These are phyloP conservation scores for Montipora cactus DNA, from an alignment of 64 coral and sea anemone species.

Conservation along the genomic window DNA sequence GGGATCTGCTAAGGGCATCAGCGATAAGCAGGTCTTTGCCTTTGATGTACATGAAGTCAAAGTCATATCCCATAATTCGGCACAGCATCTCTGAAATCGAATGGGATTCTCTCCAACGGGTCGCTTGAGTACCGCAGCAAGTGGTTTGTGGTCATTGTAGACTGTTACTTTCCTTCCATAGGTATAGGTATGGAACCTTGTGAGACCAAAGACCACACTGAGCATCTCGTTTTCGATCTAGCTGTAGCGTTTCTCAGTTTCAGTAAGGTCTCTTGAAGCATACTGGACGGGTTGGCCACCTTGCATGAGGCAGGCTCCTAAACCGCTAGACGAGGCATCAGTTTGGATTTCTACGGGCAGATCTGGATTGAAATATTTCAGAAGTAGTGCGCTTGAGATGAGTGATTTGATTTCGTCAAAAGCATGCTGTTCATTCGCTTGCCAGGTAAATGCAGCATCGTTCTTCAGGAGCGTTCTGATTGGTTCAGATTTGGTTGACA, in stretches of 20 bases:
- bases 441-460: constrained; percentile 2
- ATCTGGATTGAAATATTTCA: constrained; percentile 51
- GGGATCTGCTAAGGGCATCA: constrained; percentile 14
- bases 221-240: no score
- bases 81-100: no score
- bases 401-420: constrained; percentile 25
- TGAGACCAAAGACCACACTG: not conserved
- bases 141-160: no score
- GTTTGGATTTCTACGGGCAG: constrained; percentile 14
- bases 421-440: not conserved
- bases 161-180: constrained; percentile 33
- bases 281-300: constrained; percentile 6
- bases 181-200: constrained; percentile 31
- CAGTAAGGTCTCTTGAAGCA: constrained; percentile 29
- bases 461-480: not conserved
- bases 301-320: constrained; percentile 50
- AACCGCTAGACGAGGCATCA: constrained; percentile 29
- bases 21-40: constrained; percentile 41
- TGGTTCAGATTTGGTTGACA: no score
- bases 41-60: constrained; percentile 29
- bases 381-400: constrained; percentile 30
- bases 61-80: not conserved
- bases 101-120: no score
- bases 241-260: no score
- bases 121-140: no score